phyloP scores from a whole-genome alignment of 2,888 invertebrate genomes.

The Leptopterna dolabrata region DNA sequence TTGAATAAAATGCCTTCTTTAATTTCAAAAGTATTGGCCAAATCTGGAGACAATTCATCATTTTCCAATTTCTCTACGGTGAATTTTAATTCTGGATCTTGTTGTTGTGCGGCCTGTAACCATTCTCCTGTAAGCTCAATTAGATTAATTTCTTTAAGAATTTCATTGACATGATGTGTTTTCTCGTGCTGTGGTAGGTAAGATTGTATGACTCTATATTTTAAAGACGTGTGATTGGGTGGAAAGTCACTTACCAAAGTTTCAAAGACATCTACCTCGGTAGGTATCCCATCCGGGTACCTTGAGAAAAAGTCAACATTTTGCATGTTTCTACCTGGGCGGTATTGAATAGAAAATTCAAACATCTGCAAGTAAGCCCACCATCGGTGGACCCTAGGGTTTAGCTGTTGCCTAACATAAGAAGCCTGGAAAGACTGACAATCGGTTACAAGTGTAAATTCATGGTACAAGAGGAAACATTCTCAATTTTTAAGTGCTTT shows the following conservation, averaged over 20 bases:
- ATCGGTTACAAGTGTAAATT: background rate
- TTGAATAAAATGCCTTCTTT: no score
- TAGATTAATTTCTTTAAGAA: background rate
- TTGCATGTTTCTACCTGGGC: no score
- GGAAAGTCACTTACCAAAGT: background rate
- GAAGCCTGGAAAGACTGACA: background rate
- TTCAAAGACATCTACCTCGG: background rate
- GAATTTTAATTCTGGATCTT: no score
- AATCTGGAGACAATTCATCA: background rate
- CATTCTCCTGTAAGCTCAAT: background rate
- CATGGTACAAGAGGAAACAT: background rate
- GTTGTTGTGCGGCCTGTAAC: no score
- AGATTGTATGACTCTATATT: background rate
- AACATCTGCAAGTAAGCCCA: background rate
- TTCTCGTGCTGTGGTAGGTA: background rate
- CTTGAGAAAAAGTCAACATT: background rate
- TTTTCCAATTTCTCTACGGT: background rate
- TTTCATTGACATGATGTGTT: background rate
- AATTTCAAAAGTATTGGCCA: no score
- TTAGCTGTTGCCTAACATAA: background rate
- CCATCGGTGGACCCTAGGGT: no score
- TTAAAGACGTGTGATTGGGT: background rate
- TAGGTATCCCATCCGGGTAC: no score
- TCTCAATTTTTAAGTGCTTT: background rate
- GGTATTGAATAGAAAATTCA: background rate